phyloP scores from a whole-genome alignment of 37 sponge, comb jelly and placozoan genomes.

The Ianthella basta region DNA sequence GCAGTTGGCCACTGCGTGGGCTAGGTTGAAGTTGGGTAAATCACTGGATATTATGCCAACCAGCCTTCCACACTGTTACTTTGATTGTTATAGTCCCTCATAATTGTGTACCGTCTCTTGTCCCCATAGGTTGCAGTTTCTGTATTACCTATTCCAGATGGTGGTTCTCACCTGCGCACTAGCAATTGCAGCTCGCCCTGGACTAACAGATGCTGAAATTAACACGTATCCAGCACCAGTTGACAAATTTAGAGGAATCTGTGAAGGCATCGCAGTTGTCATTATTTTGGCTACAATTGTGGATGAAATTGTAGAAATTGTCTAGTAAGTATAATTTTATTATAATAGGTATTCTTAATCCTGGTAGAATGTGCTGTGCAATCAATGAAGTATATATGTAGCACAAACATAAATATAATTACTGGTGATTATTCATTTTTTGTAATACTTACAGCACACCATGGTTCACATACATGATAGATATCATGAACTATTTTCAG shows the following conservation, averaged over 20 bases:
- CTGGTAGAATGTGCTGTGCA: no score
- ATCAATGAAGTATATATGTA: no score
- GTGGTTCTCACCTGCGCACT: constrained; percentile 14
- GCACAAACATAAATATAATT: no score
- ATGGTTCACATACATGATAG: background rate
- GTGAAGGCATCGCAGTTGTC: background rate
- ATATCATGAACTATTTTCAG: constrained; percentile 1
- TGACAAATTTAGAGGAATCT: background rate
- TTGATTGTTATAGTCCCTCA: no score
- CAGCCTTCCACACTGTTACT: no score
- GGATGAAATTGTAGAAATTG: background rate
- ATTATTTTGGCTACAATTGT: background rate
- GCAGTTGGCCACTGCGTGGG: no score
- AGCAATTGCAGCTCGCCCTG: constrained; percentile 20
- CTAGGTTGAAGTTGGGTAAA: no score
- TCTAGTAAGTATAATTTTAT: no score
- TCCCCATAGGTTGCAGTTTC: background rate
- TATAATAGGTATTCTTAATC: no score
- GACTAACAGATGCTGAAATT: background rate
- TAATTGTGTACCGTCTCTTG: no score
- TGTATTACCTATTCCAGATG: constrained; percentile 8
- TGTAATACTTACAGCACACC: no score
- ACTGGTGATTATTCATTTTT: background rate
- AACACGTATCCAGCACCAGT: background rate
- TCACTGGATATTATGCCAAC: no score